A percentile compares a stretch with the other conserved stretches of the same genome.
These are phyloP conservation scores for Orchestia grillus DNA, from an alignment of 1,140 invertebrate genomes.

Conservation along the genomic window DNA sequence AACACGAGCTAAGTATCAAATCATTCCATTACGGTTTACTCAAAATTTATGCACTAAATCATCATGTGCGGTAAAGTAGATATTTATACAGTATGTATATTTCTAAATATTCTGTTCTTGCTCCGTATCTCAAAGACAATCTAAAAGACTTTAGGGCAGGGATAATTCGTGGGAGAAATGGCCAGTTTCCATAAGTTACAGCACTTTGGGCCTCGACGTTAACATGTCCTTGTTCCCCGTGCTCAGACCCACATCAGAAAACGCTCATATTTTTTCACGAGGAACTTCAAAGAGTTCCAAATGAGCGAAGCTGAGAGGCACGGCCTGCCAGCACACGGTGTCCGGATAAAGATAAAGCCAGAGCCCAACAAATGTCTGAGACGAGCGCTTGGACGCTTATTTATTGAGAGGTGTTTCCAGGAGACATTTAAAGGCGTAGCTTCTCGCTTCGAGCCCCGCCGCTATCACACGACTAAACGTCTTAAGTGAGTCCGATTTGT, in stretches of 20 bases:
- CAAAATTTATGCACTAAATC: too few species aligned
- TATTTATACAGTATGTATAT: neutral
- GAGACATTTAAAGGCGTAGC: conserved; percentile 16
- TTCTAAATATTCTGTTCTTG: neutral
- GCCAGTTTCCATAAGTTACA: conserved; percentile 21
- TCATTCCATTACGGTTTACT: too few species aligned
- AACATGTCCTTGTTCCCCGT: conserved; percentile 26
- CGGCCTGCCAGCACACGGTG: neutral
- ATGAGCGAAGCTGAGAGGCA: conserved; percentile 16
- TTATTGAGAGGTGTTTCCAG: conserved; percentile 24
- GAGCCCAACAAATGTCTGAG: conserved; percentile 24
- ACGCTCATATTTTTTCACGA: conserved; percentile 33
- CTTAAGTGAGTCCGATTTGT: conserved; percentile 43
- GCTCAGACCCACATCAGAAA: neutral
- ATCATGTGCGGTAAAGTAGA: neutral
- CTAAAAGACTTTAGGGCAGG: neutral
- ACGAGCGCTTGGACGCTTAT: conserved; percentile 1
- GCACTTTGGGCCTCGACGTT: neutral
- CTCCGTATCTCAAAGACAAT: neutral
- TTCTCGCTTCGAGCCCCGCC: neutral
- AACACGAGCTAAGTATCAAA: too few species aligned
- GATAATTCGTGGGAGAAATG: neutral
- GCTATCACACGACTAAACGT: conserved; percentile 37
- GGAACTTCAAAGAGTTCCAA: neutral
- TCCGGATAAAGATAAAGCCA: neutral